phyloP scores from a whole-genome alignment of 2,113 vertebrate genomes.

The Danio rerio region DNA sequence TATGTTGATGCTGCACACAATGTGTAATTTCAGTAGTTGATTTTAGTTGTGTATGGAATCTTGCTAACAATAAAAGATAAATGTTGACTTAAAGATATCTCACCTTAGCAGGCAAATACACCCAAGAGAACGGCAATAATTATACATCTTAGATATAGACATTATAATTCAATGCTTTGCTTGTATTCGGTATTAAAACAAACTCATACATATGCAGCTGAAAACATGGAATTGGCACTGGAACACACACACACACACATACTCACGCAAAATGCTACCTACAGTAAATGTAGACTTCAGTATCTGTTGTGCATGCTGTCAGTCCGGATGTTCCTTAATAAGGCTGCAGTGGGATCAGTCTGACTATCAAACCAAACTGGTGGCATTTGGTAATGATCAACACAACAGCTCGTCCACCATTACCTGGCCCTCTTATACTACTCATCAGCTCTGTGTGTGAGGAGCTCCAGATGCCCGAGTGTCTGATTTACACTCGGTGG shows the following conservation, averaged over 20 bases:
- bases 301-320: neutral
- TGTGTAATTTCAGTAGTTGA: constrained; percentile 27
- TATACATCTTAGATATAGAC: neutral
- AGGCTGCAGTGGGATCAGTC: constrained; percentile 28
- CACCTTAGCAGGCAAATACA: neutral
- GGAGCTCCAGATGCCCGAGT: constrained; percentile 33
- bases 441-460: constrained; percentile 34
- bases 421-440: constrained; percentile 14
- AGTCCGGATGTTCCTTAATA: constrained; percentile 2
- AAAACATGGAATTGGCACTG: neutral
- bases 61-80: constrained; percentile 7
- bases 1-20: constrained; percentile 24
- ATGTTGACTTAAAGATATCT: neutral
- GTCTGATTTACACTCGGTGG: constrained; percentile 53
- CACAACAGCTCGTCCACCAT: constrained; percentile 28
- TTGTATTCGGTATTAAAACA: constrained; percentile 23
- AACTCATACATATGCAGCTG: neutral
- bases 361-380: constrained; percentile 10
- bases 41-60: neutral
- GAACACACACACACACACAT: neutral
- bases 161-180: constrained; percentile 52
- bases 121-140: neutral
- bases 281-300: neutral
- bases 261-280: no score
- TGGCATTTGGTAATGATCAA: constrained; percentile 22